Evolutionary conservation across 2,888 invertebrate genomes (phyloP), one percentile per base, ranked within the genome.

Genomic region (Siphlonurus alternatus): DNA sequence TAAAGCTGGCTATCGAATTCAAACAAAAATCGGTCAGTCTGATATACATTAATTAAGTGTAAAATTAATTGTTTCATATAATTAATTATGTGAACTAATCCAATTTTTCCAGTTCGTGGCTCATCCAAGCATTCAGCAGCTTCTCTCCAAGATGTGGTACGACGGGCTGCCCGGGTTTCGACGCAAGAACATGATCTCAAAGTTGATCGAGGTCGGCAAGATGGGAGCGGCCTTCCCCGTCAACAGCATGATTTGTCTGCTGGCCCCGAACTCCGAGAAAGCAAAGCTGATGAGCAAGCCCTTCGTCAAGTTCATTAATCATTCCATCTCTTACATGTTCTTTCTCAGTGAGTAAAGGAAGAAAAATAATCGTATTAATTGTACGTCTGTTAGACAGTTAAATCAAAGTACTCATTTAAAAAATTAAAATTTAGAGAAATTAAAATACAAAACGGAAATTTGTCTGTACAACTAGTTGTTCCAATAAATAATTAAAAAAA

Each of bases 231-330:
- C 94, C 83, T 98, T 97, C 74, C 97, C 98, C 0, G 79, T 97
- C 18, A 91, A 96, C 76, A 93, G 94, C 70, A 80, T 91, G 25
- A 86, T 93, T 68, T 97, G 98, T 77, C 89, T 98, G 83, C 72
- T 97, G 66, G 87, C 93, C 0, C 98, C 98, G 0, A 87, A 88
- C 66, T 93, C 93, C 0, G 84, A 84, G 62, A 85, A 91, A 74
- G 96, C 95, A 18, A 79, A 84, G 69, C 92, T 95, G 72, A 90
- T 97, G 87, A 89, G 93, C 73, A 96, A 97, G 74, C 98, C 98
- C 0, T 98, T 98, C 76, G 94, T 98, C 72, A 98, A 98, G 76
- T 98, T 99, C 78, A 94, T 98, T 70, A 92, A 93, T 69, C 94
- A 98, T 75, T 95, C 95, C 56, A 87, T 94, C 2, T 96, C 97